phyloP scores from a whole-genome alignment of 2,797 vertebrate genomes.

The Cichlasoma orientale region DNA sequence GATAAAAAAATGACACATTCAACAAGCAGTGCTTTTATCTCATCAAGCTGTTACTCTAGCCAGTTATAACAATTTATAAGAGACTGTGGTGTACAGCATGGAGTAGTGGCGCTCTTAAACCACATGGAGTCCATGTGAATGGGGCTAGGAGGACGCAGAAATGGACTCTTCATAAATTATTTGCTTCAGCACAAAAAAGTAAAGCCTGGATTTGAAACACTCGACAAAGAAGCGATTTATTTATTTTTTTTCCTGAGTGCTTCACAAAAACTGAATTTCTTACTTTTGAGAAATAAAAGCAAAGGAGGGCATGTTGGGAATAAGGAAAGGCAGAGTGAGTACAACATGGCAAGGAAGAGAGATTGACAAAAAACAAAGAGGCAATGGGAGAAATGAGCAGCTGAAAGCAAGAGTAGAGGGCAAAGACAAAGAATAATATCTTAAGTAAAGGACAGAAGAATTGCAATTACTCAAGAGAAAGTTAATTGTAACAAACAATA shows the following conservation, averaged over 20 bases:
- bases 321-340: background rate
- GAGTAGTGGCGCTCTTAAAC: conserved; percentile 6
- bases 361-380: conserved; percentile 28
- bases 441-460: conserved; percentile 8
- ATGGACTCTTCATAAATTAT: conserved; percentile 70
- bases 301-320: conserved; percentile 13
- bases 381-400: conserved; percentile 14
- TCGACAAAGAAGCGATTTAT: conserved; percentile 43
- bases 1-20: conserved; percentile 41
- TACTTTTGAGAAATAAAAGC: conserved; percentile 39
- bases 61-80: conserved; percentile 45
- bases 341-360: conserved; percentile 32
- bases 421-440: conserved; percentile 14
- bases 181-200: conserved; percentile 46
- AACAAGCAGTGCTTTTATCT: conserved; percentile 34
- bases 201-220: conserved; percentile 54
- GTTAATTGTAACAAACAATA: conserved; percentile 19
- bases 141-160: conserved; percentile 42
- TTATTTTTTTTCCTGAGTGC: conserved; percentile 14
- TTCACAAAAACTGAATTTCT: conserved; percentile 46
- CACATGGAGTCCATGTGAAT: conserved; percentile 25
- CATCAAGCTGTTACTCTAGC: conserved; percentile 36
- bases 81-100: background rate
- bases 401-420: background rate
- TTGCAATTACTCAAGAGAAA: background rate